Conservation (phyloP, 2,888 invertebrate species). For the Gari tellinella region DNA sequence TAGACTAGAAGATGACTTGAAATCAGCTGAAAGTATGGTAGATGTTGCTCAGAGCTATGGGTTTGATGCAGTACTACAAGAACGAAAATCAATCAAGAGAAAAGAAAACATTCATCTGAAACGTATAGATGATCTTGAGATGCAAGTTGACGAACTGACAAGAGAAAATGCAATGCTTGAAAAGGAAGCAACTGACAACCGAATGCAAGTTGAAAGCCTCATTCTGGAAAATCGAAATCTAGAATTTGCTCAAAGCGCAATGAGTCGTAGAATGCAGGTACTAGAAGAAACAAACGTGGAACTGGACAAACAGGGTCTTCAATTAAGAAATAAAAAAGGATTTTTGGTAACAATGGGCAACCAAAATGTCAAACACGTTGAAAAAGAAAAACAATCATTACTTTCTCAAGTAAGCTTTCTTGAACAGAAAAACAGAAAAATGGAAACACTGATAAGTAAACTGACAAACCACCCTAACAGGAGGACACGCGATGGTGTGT, state of each 20-base stretch:
- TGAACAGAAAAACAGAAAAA: slow-evolving; percentile 35
- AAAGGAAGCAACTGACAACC: slow-evolving; percentile 24
- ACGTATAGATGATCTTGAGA: slow-evolving; percentile 39
- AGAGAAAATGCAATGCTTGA: slow-evolving; percentile 41
- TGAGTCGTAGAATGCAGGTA: slow-evolving; percentile 43
- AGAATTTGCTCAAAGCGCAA: slow-evolving; percentile 21
- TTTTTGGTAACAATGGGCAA: slow-evolving; percentile 41
- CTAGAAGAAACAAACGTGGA: slow-evolving; percentile 50
- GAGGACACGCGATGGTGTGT: too few relatives aligned
- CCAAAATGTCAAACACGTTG: slow-evolving; percentile 28
- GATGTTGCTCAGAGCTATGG: slow-evolving; percentile 37
- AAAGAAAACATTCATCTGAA: slow-evolving; percentile 42
- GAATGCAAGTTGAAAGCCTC: slow-evolving; percentile 37
- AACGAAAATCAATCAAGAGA: slow-evolving; percentile 25
- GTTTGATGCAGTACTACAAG: slow-evolving; percentile 45
- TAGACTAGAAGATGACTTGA: slow-evolving; percentile 45
- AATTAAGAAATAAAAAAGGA: slow-evolving; percentile 18
- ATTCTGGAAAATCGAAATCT: slow-evolving; percentile 35
- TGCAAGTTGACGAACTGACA: slow-evolving; percentile 36
- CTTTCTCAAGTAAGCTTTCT: slow-evolving; percentile 24
- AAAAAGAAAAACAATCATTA: slow-evolving; percentile 24
- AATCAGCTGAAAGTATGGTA: slow-evolving; percentile 42
- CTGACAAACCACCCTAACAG: not conserved
- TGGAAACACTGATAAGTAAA: slow-evolving; percentile 27
- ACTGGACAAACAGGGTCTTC: slow-evolving; percentile 24